Conservation (phyloP, 2,113 vertebrate genomes). For the Takifugu bimaculatus region DNA sequence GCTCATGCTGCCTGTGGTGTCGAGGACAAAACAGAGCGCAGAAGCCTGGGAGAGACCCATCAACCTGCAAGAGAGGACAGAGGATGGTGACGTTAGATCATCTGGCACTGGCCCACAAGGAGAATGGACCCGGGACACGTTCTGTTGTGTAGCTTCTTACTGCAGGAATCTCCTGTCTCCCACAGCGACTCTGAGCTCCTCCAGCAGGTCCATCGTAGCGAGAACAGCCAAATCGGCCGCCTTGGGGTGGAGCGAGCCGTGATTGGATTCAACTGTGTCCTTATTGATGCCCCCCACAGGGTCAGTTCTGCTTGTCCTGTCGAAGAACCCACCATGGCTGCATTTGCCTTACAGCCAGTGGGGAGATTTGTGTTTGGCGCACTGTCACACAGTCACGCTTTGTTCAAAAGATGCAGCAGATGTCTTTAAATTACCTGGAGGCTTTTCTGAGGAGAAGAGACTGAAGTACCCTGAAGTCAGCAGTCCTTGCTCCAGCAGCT, state of each 20-base stretch:
- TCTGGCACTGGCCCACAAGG: too few relatives aligned
- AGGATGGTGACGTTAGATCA: background rate
- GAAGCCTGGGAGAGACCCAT: constrained; percentile 58
- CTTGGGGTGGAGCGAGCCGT: constrained; percentile 49
- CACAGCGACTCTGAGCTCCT: constrained; percentile 53
- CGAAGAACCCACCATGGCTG: constrained; percentile 53
- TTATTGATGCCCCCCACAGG: constrained; percentile 67
- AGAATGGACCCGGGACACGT: background rate
- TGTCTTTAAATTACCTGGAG: constrained; percentile 38
- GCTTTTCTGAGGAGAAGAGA: constrained; percentile 45
- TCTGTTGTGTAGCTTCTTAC: constrained; percentile 21
- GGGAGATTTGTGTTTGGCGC: too few relatives aligned
- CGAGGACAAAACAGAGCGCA: constrained; percentile 67
- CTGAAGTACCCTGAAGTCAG: constrained; percentile 69
- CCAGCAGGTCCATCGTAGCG: constrained; percentile 64
- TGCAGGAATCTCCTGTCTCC: constrained; percentile 58
- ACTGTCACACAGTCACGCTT: too few relatives aligned
- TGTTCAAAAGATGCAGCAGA: background rate
- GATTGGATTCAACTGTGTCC: constrained; percentile 35
- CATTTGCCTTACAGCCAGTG: constrained; percentile 56
- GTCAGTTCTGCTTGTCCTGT: constrained; percentile 40
- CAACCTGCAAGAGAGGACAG: constrained; percentile 38
- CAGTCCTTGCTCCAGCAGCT: constrained; percentile 33
- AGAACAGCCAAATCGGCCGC: constrained; percentile 54
- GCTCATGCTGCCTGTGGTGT: constrained; percentile 68